These are phyloP conservation scores for Myotis planiceps DNA, from an alignment of 2,797 vertebrate species.

Conservation along the genomic window DNA sequence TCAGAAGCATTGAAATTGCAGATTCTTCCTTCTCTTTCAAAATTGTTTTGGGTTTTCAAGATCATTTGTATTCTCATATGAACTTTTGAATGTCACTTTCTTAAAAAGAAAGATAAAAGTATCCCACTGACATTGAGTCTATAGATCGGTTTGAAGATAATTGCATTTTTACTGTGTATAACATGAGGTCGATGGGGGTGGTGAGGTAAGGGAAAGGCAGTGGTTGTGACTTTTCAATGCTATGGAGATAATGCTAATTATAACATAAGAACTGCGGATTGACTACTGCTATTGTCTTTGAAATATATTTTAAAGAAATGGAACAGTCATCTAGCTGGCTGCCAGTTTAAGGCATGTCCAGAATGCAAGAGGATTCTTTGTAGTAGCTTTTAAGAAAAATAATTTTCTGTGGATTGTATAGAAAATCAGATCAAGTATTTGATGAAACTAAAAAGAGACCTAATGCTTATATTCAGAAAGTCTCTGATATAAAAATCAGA, in stretches of 20 bases:
- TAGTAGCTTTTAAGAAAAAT: neutral
- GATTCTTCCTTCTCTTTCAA: neutral
- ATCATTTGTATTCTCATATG: neutral
- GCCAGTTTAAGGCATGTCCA: neutral
- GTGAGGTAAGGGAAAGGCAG: neutral
- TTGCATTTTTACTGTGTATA: neutral
- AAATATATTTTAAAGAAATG: neutral
- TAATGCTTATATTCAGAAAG: neutral
- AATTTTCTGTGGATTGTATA: neutral
- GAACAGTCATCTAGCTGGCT: neutral
- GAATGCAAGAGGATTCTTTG: neutral
- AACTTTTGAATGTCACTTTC: slow-evolving; percentile 4
- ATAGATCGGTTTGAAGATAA: neutral
- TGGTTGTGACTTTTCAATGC: neutral
- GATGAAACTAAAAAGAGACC: neutral
- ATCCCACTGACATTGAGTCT: neutral
- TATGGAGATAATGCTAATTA: neutral
- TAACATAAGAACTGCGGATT: neutral
- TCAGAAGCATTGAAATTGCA: neutral
- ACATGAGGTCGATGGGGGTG: neutral
- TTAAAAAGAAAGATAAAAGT: neutral
- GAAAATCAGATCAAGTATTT: neutral
- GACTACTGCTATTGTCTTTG: neutral
- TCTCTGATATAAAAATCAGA: neutral
- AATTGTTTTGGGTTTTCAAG: neutral